Conservation (phyloP, 2,797 vertebrate genomes). For the Acestrorhynchus altus region DNA sequence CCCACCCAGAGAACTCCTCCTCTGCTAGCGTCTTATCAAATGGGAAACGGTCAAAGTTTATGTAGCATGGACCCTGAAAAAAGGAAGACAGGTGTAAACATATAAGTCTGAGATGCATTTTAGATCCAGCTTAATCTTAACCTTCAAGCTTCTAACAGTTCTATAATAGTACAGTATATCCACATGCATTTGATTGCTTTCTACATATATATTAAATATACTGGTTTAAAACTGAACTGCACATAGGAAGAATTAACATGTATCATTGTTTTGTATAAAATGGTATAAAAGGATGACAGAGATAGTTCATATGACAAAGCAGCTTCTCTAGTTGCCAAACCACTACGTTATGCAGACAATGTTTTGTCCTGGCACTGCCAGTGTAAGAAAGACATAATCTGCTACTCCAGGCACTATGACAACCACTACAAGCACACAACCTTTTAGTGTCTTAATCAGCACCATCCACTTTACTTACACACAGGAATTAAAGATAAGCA, state of each 20-base stretch:
- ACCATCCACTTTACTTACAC: background rate
- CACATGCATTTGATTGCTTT: too few species aligned
- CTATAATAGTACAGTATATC: too few species aligned
- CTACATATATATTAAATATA: too few species aligned
- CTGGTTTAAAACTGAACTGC: too few species aligned
- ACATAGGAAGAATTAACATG: too few species aligned
- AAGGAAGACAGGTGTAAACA: constrained; percentile 6
- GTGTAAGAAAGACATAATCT: background rate
- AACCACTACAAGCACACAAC: background rate
- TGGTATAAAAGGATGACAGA: background rate
- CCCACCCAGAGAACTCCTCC: constrained; percentile 79
- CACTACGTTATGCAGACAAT: background rate
- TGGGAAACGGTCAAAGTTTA: constrained; percentile 82
- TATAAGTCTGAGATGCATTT: background rate
- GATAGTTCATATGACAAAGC: background rate
- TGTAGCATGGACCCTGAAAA: constrained; percentile 80
- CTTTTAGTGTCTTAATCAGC: background rate
- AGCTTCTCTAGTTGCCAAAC: background rate
- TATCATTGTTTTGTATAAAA: too few species aligned
- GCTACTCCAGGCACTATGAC: background rate
- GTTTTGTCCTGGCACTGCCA: background rate
- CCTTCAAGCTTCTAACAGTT: too few species aligned
- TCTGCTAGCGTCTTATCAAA: constrained; percentile 70
- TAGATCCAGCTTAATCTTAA: too few species aligned
- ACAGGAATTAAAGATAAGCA: background rate